Evolutionary conservation across 2,888 invertebrate species (phyloP).

Genomic region (Capitulum mitella): DNA sequence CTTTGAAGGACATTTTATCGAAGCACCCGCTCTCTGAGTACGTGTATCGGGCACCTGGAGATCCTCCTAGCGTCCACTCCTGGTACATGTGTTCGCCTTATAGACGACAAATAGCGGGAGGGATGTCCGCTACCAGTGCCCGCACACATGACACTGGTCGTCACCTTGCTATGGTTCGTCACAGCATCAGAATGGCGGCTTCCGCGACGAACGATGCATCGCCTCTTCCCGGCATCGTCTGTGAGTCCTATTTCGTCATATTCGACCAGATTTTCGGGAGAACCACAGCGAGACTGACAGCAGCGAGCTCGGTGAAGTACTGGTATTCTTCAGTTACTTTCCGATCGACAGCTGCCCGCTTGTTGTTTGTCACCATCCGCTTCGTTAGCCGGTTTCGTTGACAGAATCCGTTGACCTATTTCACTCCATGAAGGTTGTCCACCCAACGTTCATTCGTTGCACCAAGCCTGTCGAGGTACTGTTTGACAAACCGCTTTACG

Average conservation of each 20-base stretch:
- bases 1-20: neutral
- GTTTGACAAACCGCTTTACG: neutral
- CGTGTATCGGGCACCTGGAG: neutral
- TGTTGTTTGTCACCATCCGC: neutral
- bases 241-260: constrained; percentile 6
- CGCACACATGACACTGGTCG: neutral
- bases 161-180: neutral
- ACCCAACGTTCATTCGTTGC: neutral
- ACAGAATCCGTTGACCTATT: constrained; percentile 6
- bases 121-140: neutral
- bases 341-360: neutral
- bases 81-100: neutral
- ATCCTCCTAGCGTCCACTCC: neutral
- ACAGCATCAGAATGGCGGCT: neutral
- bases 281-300: neutral
- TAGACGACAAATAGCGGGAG: neutral
- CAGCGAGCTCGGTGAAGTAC: neutral
- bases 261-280: neutral
- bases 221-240: neutral
- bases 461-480: constrained; percentile 13
- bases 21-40: neutral
- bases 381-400: neutral
- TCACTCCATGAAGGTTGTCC: neutral
- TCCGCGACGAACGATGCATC: neutral
- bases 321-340: neutral